These are phyloP conservation scores for Drosophila pullipes DNA, from an alignment of 2,888 invertebrate species.

Conservation along the genomic window DNA sequence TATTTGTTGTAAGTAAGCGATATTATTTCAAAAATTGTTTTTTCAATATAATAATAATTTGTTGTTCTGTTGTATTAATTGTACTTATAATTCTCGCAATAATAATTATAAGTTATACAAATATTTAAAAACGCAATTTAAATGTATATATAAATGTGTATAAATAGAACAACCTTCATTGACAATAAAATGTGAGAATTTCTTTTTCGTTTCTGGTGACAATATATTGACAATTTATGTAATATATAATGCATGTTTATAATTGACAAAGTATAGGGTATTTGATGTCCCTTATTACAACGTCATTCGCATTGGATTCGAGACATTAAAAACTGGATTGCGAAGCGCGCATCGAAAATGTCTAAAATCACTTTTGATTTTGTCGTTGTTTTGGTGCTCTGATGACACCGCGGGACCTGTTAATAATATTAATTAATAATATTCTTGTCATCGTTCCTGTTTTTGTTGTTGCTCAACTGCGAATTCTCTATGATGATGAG, in stretches of 20 bases:
- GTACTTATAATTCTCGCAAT: background rate
- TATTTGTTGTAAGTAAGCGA: background rate
- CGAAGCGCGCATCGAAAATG: conserved; percentile 52
- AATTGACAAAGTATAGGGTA: background rate
- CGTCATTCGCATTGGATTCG: background rate
- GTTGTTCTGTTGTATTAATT: background rate
- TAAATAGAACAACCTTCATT: background rate
- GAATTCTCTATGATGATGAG: conserved; percentile 56
- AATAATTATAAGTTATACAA: background rate
- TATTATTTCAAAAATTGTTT: background rate
- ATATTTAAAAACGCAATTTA: background rate
- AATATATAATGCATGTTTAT: background rate
- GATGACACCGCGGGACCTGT: conserved; percentile 58
- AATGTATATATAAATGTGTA: background rate
- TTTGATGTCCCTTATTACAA: conserved; percentile 2
- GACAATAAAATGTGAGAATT: background rate
- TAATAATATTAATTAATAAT: conserved; percentile 76
- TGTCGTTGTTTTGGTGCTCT: conserved; percentile 49
- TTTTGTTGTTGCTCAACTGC: conserved; percentile 40
- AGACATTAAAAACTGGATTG: conserved; percentile 40
- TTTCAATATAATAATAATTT: background rate
- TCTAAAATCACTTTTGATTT: conserved; percentile 75
- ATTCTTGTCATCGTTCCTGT: conserved; percentile 46
- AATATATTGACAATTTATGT: background rate
- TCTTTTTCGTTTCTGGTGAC: too few relatives aligned